Evolutionary conservation across 2,113 vertebrate genomes (phyloP).

Genomic region (Toxotes jaculatrix): DNA sequence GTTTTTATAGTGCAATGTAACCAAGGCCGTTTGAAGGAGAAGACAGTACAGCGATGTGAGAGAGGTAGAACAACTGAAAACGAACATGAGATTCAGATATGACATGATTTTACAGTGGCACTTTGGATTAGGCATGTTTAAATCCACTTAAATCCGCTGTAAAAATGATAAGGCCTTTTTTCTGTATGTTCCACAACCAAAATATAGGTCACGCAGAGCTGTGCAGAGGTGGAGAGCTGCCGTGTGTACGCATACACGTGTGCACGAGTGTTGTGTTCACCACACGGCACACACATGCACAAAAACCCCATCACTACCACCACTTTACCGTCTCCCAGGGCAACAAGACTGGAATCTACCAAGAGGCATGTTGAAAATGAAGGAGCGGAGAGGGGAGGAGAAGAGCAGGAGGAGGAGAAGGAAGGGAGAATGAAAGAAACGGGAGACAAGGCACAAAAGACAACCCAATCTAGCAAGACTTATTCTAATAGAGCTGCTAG

Average conservation of each 20-base stretch:
- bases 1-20: conserved; percentile 8
- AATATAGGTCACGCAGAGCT: conserved; percentile 71
- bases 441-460: conserved; percentile 51
- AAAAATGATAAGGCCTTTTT: conserved; percentile 56
- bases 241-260: conserved; percentile 8
- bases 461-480: conserved; percentile 37
- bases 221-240: conserved; percentile 41
- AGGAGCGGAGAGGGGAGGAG: conserved; percentile 36
- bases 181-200: conserved; percentile 25
- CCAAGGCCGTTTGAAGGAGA: conserved; percentile 29
- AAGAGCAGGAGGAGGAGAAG: conserved; percentile 34
- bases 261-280: conserved; percentile 35
- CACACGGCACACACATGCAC: conserved; percentile 46
- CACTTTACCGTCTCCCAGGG: conserved; percentile 76
- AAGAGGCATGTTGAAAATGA: conserved; percentile 62
- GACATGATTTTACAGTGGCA: conserved; percentile 54
- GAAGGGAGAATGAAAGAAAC: conserved; percentile 29
- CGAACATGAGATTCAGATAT: conserved; percentile 33
- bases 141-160: conserved; percentile 69
- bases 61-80: conserved; percentile 27
- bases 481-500: conserved; percentile 41
- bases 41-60: background rate
- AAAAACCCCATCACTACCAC: conserved; percentile 31
- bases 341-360: conserved; percentile 72
- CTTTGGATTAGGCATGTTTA: conserved; percentile 67